Base-by-base conservation (phyloP, 2,797 vertebrate genomes). In the Knipowitschia caucasica region DNA sequence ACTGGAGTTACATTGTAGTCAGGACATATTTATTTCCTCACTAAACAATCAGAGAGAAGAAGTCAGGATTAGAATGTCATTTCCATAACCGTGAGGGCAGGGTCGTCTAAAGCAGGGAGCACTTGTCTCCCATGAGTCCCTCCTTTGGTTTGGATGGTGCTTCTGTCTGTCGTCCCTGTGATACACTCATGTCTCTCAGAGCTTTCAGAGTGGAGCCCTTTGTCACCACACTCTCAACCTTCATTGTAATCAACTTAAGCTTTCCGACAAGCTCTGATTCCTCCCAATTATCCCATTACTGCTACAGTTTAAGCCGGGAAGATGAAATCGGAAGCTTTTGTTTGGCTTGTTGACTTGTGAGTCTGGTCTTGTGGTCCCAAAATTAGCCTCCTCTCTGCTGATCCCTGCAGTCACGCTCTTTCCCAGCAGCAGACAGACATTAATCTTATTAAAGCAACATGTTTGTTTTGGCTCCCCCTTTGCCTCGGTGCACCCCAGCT, bases 361-460 rank as follows among this genome's bases (percentile, higher is more conserved):
- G n/a, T 49, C 33, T 49, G 33, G 15, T 33, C 21, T 56, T 36
- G 46, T 21, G 9, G n/a, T 25, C 20, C 27, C 24, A 12, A 51
- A 39, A 20, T 17, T 18, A 33, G 21, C 23, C 34, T 25, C 15
- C n/a, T 7, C 15, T 10, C 21, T 26, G 33, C 14, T 51, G 50
- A 17, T 15, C 34, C 50, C 17, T 23, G 18, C 34, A 38, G 38
- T 45, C 38, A n/a, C n/a, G 8, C 11, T 24, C 56, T 56, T 25
- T 30, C 47, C 33, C 23, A 23, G 49, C 46, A 52, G 33, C 59
- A 21, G 31, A 49, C 52, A 8, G 17, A 61, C 47, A 31, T 75
- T 50, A 78, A 73, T 75, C 62, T 69, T 50, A 49, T 59, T 57
- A 38, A 64, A 55, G 25, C 29, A 36, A 45, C 40, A 45, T 25